These are phyloP conservation scores for Agriopis leucophaearia DNA, from an alignment of 2,888 invertebrate genomes.

Conservation along the genomic window DNA sequence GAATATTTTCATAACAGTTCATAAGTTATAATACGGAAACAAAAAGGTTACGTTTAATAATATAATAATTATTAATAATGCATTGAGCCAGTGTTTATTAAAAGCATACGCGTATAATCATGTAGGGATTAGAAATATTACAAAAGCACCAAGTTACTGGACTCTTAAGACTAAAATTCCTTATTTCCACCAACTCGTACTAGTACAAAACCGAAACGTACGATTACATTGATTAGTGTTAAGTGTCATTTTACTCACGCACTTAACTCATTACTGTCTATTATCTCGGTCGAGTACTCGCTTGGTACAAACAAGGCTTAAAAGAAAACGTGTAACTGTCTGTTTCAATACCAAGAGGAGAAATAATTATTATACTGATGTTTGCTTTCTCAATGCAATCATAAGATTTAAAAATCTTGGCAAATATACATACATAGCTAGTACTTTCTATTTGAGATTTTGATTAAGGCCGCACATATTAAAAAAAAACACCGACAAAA, in stretches of 20 bases:
- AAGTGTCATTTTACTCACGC: not conserved
- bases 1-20: constrained; percentile 31
- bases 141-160: constrained; percentile 71
- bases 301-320: constrained; percentile 18
- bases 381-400: not conserved
- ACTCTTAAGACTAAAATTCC: constrained; percentile 56
- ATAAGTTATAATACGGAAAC: constrained; percentile 26
- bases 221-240: constrained; percentile 7
- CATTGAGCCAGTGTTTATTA: constrained; percentile 75
- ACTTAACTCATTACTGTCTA: not conserved
- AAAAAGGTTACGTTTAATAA: constrained; percentile 35
- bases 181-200: constrained; percentile 18
- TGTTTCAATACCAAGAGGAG: not conserved
- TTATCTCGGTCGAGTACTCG: constrained; percentile 17
- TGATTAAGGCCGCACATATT: not conserved
- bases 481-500: no score
- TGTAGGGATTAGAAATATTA: constrained; percentile 55
- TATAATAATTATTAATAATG: constrained; percentile 61
- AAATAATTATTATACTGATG: not conserved
- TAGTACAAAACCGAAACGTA: not conserved
- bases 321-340: constrained; percentile 25
- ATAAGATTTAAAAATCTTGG: not conserved
- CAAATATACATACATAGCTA: not conserved
- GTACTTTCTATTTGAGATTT: not conserved
- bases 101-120: constrained; percentile 64